These are phyloP conservation scores for Salmo trutta DNA, from an alignment of 2,797 vertebrate genomes.

Conservation along the genomic window DNA sequence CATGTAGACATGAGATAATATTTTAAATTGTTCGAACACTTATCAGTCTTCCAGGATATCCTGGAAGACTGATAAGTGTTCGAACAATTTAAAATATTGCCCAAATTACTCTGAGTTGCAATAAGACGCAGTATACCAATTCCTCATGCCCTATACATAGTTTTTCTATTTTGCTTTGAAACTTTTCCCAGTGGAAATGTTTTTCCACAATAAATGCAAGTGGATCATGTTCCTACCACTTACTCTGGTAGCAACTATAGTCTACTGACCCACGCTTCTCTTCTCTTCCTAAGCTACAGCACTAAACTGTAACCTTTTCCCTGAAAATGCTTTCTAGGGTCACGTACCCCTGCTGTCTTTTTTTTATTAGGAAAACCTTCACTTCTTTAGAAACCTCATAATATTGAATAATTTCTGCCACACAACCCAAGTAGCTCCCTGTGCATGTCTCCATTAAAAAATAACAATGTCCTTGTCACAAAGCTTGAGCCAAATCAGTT, in stretches of 20 bases:
- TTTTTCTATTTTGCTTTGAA: constrained; percentile 27
- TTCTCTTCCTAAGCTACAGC: constrained; percentile 7
- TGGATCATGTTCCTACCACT: constrained; percentile 3
- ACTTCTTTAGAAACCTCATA: constrained; percentile 12
- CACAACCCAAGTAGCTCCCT: constrained; percentile 21
- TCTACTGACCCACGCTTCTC: neutral
- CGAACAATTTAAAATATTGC: too few species aligned
- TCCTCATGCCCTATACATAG: too few species aligned
- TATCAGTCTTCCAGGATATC: too few species aligned
- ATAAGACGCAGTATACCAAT: too few species aligned
- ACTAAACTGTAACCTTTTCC: constrained; percentile 14
- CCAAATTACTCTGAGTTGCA: too few species aligned
- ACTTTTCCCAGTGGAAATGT: constrained; percentile 18
- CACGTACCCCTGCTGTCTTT: constrained; percentile 15
- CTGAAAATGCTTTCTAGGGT: neutral
- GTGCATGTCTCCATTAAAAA: constrained; percentile 28
- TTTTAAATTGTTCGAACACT: too few species aligned
- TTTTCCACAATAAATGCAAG: constrained; percentile 37
- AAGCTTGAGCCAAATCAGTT: constrained; percentile 58
- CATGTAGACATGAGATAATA: too few species aligned
- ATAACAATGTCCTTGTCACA: constrained; percentile 66
- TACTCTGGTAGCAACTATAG: constrained; percentile 3
- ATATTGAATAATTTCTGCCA: constrained; percentile 2
- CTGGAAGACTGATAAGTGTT: too few species aligned
- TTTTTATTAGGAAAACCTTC: constrained; percentile 31